Conservation (phyloP, 2,113 vertebrate genomes). For the Malurus alboscapulatus region DNA sequence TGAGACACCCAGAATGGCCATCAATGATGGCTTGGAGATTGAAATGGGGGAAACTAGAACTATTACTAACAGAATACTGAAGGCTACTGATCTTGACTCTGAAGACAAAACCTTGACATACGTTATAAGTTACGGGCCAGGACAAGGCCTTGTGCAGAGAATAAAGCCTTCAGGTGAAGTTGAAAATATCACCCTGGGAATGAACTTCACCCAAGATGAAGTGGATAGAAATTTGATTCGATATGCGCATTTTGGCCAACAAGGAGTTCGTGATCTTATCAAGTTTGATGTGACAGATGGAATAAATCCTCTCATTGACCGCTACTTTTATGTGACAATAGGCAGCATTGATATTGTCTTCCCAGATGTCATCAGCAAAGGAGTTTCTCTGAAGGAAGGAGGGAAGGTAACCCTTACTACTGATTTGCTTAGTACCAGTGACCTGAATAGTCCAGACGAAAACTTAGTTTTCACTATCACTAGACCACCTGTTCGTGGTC, state of each 20-base stretch:
- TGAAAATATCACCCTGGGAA: constrained; percentile 87
- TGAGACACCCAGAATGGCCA: constrained; percentile 92
- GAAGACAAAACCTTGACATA: constrained; percentile 87
- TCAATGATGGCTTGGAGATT: constrained; percentile 93
- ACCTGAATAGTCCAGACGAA: constrained; percentile 95
- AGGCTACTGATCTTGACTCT: constrained; percentile 93
- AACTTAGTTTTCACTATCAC: constrained; percentile 93
- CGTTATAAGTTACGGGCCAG: constrained; percentile 84
- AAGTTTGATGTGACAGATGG: constrained; percentile 97
- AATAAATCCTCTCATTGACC: constrained; percentile 90
- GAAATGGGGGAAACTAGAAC: constrained; percentile 86
- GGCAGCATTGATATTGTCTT: constrained; percentile 90
- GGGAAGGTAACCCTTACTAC: constrained; percentile 91
- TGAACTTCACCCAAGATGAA: constrained; percentile 95
- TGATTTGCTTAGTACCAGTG: constrained; percentile 93
- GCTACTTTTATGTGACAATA: constrained; percentile 92
- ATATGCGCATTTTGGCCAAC: constrained; percentile 86
- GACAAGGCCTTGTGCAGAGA: constrained; percentile 86
- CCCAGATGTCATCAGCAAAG: constrained; percentile 91
- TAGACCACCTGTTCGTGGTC: constrained; percentile 86
- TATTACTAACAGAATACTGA: constrained; percentile 83
- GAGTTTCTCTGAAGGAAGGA: constrained; percentile 92
- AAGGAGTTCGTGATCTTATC: constrained; percentile 90
- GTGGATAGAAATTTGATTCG: constrained; percentile 84
- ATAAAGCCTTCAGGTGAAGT: constrained; percentile 65